These are phyloP conservation scores for Sinodicranocentrus sp. DNA, from an alignment of 2,888 invertebrate species.

Conservation along the genomic window DNA sequence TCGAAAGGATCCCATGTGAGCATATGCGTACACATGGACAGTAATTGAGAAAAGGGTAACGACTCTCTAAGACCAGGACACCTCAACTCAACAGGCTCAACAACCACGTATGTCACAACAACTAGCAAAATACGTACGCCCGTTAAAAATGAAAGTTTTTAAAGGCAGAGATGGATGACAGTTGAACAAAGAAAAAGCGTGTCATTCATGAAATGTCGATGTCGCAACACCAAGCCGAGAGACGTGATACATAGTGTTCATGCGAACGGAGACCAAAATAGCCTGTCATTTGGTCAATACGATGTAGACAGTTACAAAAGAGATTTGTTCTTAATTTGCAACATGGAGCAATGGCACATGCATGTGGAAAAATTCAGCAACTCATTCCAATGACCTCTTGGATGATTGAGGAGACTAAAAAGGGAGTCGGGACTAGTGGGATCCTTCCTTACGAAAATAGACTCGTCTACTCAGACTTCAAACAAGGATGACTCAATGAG, in stretches of 20 bases:
- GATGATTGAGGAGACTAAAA: no score
- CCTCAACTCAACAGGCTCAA: background rate
- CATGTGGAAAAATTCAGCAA: no score
- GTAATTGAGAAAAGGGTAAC: conserved; percentile 1
- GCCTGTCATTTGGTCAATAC: background rate
- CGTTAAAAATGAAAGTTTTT: conserved; percentile 7
- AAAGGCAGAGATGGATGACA: background rate
- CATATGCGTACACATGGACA: background rate
- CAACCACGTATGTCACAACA: conserved; percentile 15
- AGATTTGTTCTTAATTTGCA: no score
- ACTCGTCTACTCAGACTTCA: conserved; percentile 13
- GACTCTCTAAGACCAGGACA: conserved; percentile 12
- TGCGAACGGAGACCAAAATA: background rate
- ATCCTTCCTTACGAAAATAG: conserved; percentile 23
- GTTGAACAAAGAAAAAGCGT: conserved; percentile 10
- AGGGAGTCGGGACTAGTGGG: no score
- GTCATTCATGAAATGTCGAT: background rate
- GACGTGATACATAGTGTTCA: background rate
- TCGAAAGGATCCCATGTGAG: no score
- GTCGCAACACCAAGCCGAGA: background rate
- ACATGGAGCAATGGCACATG: no score
- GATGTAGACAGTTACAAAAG: no score
- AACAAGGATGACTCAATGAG: background rate
- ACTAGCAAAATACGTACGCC: background rate
- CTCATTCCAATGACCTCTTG: background rate